Evolutionary conservation across 2,888 invertebrate species (phyloP).

Genomic region (Periphyllus acericola): DNA sequence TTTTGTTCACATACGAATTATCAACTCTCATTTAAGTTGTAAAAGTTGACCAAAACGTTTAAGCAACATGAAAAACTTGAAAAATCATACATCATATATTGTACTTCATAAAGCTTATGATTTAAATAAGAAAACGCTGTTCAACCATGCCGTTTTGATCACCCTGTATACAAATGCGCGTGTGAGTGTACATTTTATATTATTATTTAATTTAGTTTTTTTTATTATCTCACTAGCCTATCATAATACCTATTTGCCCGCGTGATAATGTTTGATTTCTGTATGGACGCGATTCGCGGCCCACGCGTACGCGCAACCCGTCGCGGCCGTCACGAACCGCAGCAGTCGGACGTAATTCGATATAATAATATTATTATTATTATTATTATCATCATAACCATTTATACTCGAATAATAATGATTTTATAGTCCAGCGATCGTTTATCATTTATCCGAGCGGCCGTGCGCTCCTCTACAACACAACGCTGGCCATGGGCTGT

Average conservation of each 20-base stretch:
- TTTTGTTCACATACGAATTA: too few species aligned
- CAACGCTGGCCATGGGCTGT: slow-evolving; percentile 25
- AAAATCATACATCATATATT: too few species aligned
- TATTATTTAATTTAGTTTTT: slow-evolving; percentile 44
- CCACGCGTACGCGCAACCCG: slow-evolving; percentile 14
- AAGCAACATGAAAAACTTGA: too few species aligned
- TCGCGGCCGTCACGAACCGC: slow-evolving; percentile 25
- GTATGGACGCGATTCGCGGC: slow-evolving; percentile 19
- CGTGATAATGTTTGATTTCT: slow-evolving; percentile 44
- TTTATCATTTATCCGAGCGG: slow-evolving; percentile 27
- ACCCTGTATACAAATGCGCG: too few species aligned
- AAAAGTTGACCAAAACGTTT: too few species aligned
- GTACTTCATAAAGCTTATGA: not conserved
- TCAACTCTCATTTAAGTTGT: too few species aligned
- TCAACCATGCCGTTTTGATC: too few species aligned
- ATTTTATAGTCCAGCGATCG: slow-evolving; percentile 17
- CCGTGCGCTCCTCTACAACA: too few species aligned
- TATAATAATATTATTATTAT: slow-evolving; percentile 25
- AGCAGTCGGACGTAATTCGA: slow-evolving; percentile 31
- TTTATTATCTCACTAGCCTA: slow-evolving; percentile 10
- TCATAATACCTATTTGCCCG: slow-evolving; percentile 33
- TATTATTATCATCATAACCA: not conserved
- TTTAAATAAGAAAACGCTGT: not conserved
- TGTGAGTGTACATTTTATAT: not conserved
- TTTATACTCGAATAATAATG: not conserved